phyloP scores from a whole-genome alignment of 2,113 vertebrate species.

The Columba janthina region DNA sequence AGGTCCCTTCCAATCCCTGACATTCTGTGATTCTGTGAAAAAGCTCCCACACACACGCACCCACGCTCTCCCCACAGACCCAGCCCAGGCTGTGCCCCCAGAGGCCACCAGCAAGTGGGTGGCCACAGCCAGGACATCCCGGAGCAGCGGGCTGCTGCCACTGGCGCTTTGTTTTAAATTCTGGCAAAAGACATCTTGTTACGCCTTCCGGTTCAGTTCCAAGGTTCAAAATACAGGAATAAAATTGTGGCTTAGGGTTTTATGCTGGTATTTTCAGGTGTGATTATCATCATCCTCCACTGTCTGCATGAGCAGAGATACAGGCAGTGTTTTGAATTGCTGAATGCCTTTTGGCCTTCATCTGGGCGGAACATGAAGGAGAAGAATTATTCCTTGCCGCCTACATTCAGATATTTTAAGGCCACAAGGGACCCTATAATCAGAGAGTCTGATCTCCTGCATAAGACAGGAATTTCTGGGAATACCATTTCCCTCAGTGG shows the following conservation, averaged over 20 bases:
- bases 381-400: background rate
- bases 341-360: background rate
- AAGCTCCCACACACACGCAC: background rate
- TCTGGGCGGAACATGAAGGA: background rate
- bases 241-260: rapidly evolving
- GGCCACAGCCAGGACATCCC: background rate
- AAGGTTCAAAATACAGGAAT: background rate
- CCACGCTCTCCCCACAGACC: background rate
- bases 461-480: background rate
- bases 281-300: background rate
- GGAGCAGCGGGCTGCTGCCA: background rate
- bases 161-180: rapidly evolving
- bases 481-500: background rate
- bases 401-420: background rate
- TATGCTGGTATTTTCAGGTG: rapidly evolving
- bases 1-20: too few species aligned
- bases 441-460: background rate
- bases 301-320: rapidly evolving
- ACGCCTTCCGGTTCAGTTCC: rapidly evolving
- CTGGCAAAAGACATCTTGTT: background rate
- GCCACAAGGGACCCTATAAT: background rate
- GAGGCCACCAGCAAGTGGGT: background rate
- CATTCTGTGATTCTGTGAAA: too few species aligned
- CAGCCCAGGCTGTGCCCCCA: background rate
- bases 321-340: rapidly evolving